Evolutionary conservation across 2,888 invertebrate genomes (phyloP).

Genomic region (Fragum fragum): DNA sequence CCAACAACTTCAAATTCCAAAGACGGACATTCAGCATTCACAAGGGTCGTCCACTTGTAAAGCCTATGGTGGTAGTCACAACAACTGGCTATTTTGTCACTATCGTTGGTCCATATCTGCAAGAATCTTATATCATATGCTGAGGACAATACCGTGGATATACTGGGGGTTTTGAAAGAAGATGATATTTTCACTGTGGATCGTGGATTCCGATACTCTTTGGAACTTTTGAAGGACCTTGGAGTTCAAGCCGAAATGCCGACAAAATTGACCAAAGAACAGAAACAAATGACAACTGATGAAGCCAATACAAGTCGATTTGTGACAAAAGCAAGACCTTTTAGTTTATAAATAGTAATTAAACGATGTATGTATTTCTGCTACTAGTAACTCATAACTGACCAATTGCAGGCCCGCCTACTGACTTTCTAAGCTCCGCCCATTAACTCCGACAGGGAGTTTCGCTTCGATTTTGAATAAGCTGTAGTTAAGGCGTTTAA

Average conservation of each 20-base stretch:
- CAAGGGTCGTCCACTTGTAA: slow-evolving; percentile 57
- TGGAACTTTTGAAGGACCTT: background rate
- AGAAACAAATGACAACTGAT: slow-evolving; percentile 27
- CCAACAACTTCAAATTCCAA: slow-evolving; percentile 55
- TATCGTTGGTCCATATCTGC: slow-evolving; percentile 60
- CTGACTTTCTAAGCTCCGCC: no score
- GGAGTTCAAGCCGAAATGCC: slow-evolving; percentile 18
- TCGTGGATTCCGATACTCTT: slow-evolving; percentile 57
- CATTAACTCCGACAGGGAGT: no score
- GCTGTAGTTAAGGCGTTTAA: no score
- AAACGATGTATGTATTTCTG: no score
- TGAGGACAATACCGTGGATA: slow-evolving; percentile 59
- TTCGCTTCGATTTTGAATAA: no score
- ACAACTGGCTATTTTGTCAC: slow-evolving; percentile 58
- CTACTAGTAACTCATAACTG: no score
- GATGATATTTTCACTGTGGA: slow-evolving; percentile 58
- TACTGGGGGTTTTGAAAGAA: no score
- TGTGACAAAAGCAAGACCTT: slow-evolving; percentile 33
- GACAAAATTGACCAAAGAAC: background rate
- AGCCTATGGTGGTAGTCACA: slow-evolving; percentile 60
- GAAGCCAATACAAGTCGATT: slow-evolving; percentile 27
- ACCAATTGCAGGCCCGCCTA: no score
- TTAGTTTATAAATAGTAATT: no score
- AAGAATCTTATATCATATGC: no score
- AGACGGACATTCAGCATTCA: slow-evolving; percentile 49